These are phyloP conservation scores for Tineola bisselliella DNA, from an alignment of 2,888 invertebrate genomes.

Conservation along the genomic window DNA sequence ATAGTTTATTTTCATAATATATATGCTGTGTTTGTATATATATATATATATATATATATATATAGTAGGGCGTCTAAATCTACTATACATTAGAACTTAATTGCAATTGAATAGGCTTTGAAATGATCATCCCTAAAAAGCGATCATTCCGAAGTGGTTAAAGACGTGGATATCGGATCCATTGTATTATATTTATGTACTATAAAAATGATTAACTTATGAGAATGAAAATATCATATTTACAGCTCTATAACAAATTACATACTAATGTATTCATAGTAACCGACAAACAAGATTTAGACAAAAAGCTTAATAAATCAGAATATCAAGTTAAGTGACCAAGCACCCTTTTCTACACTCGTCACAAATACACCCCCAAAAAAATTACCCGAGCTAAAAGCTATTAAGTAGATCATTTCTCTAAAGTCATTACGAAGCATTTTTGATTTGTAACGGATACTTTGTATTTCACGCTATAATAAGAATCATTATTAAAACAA, in stretches of 20 bases:
- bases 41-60: too few relatives aligned
- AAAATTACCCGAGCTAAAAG: constrained; percentile 28
- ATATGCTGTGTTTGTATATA: too few relatives aligned
- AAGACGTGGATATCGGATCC: too few relatives aligned
- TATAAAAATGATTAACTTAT: too few relatives aligned
- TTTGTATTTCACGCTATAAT: background rate
- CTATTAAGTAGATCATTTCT: constrained; percentile 46
- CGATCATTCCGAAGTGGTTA: too few relatives aligned
- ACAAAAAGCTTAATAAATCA: background rate
- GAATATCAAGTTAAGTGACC: constrained; percentile 1
- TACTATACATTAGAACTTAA: too few relatives aligned
- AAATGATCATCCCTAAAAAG: too few relatives aligned
- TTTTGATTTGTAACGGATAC: constrained; percentile 41
- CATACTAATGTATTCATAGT: background rate
- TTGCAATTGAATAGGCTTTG: too few relatives aligned
- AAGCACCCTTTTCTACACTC: constrained; percentile 53
- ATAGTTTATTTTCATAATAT: too few relatives aligned
- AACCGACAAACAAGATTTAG: background rate
- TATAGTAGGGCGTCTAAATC: too few relatives aligned
- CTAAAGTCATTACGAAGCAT: constrained; percentile 44
- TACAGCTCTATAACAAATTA: background rate
- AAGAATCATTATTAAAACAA: background rate
- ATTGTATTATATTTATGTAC: too few relatives aligned
- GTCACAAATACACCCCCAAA: constrained; percentile 50
- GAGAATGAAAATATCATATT: too few relatives aligned